These are phyloP conservation scores for Salvator merianae DNA, from an alignment of 2,113 vertebrate genomes.

Conservation along the genomic window DNA sequence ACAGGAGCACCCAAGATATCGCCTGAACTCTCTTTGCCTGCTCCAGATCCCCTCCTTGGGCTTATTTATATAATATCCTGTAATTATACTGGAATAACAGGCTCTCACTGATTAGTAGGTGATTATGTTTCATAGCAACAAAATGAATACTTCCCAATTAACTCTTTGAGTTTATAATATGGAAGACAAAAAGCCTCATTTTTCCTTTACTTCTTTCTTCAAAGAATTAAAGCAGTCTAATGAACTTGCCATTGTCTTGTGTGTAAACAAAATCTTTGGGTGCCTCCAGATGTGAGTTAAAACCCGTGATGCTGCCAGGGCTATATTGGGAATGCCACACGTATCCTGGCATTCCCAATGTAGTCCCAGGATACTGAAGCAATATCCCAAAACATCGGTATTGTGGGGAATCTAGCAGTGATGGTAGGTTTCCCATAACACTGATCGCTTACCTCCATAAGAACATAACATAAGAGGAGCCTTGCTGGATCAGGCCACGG, in stretches of 20 bases:
- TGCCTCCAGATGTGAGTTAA: too few species aligned
- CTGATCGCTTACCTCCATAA: too few species aligned
- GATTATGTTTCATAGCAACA: conserved; percentile 79
- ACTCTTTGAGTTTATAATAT: conserved; percentile 68
- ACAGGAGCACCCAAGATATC: background rate
- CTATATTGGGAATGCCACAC: too few species aligned
- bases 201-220: conserved; percentile 53
- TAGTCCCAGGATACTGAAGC: too few species aligned
- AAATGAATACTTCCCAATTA: conserved; percentile 76
- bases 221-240: conserved; percentile 44
- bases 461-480: too few species aligned
- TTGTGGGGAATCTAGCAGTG: too few species aligned
- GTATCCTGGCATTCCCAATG: too few species aligned
- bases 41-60: background rate
- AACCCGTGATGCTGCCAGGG: too few species aligned
- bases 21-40: background rate
- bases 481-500: too few species aligned
- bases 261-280: conserved; percentile 51
- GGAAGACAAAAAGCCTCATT: conserved; percentile 62
- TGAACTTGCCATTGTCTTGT: conserved; percentile 66
- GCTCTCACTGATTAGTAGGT: conserved; percentile 69
- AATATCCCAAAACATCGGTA: too few species aligned
- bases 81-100: conserved; percentile 76
- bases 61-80: conserved; percentile 68
- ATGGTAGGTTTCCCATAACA: too few species aligned